phyloP scores from a whole-genome alignment of 2,113 vertebrate genomes.

The Argyrosomus japonicus region DNA sequence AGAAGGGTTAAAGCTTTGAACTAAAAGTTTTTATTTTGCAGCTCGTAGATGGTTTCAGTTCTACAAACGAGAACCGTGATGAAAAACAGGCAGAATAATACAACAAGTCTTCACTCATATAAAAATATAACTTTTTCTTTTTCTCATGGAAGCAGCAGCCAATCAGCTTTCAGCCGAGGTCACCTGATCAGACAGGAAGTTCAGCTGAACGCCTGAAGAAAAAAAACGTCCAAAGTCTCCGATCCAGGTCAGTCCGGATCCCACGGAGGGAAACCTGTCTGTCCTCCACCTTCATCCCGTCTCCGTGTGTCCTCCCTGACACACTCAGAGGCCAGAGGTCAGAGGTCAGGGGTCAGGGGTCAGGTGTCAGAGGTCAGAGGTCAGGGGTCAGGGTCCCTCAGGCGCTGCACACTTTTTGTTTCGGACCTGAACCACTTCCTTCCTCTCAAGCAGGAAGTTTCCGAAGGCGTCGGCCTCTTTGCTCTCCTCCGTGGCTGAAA shows the following conservation, averaged over 20 bases:
- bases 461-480: conserved; percentile 89
- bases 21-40: conserved; percentile 52
- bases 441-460: conserved; percentile 89
- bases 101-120: conserved; percentile 7
- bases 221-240: not conserved
- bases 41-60: not conserved
- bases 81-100: conserved; percentile 10
- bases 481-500: conserved; percentile 90
- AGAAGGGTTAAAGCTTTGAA: not conserved
- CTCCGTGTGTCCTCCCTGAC: not conserved
- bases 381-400: conserved; percentile 44
- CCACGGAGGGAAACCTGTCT: not conserved
- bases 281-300: not conserved
- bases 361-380: conserved; percentile 51
- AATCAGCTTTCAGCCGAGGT: conserved; percentile 17
- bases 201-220: not conserved
- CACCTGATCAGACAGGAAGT: conserved; percentile 31
- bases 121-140: conserved; percentile 61
- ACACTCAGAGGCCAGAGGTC: conserved; percentile 26
- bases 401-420: conserved; percentile 71
- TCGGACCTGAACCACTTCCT: conserved; percentile 84
- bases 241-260: conserved; percentile 27
- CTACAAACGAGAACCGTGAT: conserved; percentile 6
- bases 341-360: too few relatives aligned
- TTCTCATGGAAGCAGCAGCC: not conserved